Base-by-base conservation (phyloP, 2,113 vertebrate genomes). In the Eolophus roseicapilla region DNA sequence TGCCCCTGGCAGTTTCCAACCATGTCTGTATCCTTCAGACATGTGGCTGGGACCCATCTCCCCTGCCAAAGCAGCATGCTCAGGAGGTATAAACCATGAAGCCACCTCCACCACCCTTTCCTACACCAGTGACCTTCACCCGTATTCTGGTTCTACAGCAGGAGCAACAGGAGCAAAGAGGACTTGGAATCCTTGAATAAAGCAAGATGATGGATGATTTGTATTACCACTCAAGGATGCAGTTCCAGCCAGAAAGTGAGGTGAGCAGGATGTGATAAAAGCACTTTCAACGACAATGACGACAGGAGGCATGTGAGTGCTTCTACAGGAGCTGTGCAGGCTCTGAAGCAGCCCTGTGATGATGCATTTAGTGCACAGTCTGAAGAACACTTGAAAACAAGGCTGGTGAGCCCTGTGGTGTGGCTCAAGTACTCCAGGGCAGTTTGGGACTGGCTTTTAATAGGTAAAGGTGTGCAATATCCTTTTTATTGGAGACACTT, bases 141-240 rank as follows among this genome's bases (percentile, higher is more conserved):
- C 11, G 2, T n/a, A 14, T 46, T 24, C n/a, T 82, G 65, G 16
- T 19, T 70, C 55, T 10, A 13, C 84, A 64, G 47, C 28, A 59
- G 68, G 7, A 52, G 39, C 8, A 4, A 47, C 0, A 53, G 27
- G 39, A 60, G 21, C 23, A 31, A 50, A 44, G 0, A 4, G 33
- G 25, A 50, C 17, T 17, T 46, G 53, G 39, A 44, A 41, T 25
- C 1, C 0, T 4, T 9, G 28, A 9, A 16, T 16, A 20, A 20
- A 21, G 17, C 4, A 8, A n/a, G 62, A 17, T 24, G 77, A 35
- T 4, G 69, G n/a, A 63, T 21, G 37, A 49, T 57, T 82, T 46
- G 19, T 27, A 43, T 67, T 35, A 37, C 10, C 35, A 17, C 8
- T 35, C 0, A 0, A 39, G 35, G 81, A 47, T 29, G 35, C 1